phyloP scores from a whole-genome alignment of 2,888 invertebrate species.

The Epirrhoe tristata region DNA sequence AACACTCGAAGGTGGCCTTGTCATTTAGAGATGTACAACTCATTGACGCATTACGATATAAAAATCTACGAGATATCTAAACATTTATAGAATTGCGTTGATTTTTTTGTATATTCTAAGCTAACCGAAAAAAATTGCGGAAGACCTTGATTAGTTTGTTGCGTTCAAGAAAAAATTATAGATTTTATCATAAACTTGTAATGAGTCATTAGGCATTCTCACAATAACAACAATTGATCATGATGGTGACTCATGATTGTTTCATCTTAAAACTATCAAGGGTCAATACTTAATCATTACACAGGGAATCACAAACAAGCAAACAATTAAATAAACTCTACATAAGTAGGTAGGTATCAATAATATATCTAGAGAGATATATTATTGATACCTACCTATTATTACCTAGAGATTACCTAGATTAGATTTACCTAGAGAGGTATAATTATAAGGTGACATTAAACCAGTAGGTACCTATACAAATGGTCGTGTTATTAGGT shows the following conservation, averaged over 20 bases:
- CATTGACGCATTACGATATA: background rate
- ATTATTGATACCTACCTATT: too few relatives aligned
- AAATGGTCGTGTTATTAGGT: background rate
- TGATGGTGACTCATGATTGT: slow-evolving; percentile 8
- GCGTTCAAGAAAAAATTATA: background rate
- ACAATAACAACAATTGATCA: background rate
- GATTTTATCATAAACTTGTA: background rate
- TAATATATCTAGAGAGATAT: too few relatives aligned
- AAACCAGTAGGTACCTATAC: background rate
- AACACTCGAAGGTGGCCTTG: slow-evolving; percentile 23
- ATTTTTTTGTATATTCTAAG: background rate
- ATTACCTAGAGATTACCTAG: too few relatives aligned
- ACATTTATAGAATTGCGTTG: background rate
- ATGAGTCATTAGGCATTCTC: slow-evolving; percentile 2
- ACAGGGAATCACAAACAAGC: background rate
- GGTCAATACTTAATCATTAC: slow-evolving; percentile 5
- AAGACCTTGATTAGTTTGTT: background rate
- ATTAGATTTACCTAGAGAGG: too few relatives aligned
- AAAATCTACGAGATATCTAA: background rate
- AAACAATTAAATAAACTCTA: slow-evolving; percentile 5
- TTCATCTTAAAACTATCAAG: slow-evolving; percentile 13
- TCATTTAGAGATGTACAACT: slow-evolving; percentile 22
- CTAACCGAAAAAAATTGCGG: background rate
- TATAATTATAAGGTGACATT: too few relatives aligned
- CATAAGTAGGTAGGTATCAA: background rate